These are phyloP conservation scores for Gadus chalcogrammus DNA, from an alignment of 2,113 vertebrate species.

Conservation along the genomic window DNA sequence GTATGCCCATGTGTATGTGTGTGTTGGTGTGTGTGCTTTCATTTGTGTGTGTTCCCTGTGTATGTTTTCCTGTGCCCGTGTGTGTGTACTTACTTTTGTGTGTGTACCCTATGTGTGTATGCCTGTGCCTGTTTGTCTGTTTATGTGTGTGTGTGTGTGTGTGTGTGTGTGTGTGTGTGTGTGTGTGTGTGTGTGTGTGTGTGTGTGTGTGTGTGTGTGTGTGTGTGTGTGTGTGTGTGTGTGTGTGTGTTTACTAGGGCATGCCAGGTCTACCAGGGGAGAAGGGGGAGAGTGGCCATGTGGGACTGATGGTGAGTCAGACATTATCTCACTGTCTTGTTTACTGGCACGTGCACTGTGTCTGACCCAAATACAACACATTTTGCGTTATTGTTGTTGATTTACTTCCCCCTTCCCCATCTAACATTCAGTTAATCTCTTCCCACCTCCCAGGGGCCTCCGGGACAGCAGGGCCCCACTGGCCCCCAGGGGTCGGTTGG, in stretches of 20 bases:
- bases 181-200: background rate
- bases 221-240: constrained; percentile 24
- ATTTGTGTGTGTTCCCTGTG: no score
- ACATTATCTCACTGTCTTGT: background rate
- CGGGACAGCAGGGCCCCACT: constrained; percentile 68
- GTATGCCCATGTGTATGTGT: no score
- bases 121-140: no score
- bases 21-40: no score
- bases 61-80: no score
- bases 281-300: constrained; percentile 73
- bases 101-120: no score
- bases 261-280: constrained; percentile 76
- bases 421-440: no score
- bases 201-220: no score
- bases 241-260: constrained; percentile 50
- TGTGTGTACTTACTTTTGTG: background rate
- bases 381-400: no score
- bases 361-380: no score
- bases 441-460: constrained; percentile 61
- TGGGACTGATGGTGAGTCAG: constrained; percentile 64
- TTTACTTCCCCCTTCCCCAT: no score
- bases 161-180: background rate
- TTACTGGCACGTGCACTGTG: no score
- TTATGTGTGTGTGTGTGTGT: constrained; percentile 20
- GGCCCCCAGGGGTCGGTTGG: constrained; percentile 87